These are phyloP conservation scores for Temnothorax ravouxi DNA, from an alignment of 2,888 invertebrate genomes.

Conservation along the genomic window DNA sequence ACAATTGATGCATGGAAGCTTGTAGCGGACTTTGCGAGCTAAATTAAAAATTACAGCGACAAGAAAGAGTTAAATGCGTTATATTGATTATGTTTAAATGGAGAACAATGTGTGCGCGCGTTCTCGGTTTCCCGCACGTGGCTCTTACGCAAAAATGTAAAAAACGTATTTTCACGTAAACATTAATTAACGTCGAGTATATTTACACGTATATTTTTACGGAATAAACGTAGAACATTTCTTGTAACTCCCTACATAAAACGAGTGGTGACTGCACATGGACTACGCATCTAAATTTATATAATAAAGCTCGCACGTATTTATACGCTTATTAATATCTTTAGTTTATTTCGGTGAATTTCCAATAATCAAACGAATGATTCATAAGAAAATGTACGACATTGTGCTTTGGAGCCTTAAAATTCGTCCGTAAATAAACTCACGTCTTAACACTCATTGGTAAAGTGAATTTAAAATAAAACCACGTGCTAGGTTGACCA, in stretches of 20 bases:
- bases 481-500: neutral
- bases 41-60: constrained; percentile 10
- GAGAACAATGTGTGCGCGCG: neutral
- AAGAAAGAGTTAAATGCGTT: constrained; percentile 7
- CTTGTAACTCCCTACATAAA: neutral
- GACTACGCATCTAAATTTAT: constrained; percentile 1
- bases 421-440: neutral
- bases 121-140: neutral
- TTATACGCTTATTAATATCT: neutral
- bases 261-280: neutral
- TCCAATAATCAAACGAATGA: neutral
- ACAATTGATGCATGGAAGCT: neutral
- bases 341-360: neutral
- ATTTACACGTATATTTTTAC: neutral
- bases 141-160: neutral
- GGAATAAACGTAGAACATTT: neutral
- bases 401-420: neutral
- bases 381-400: neutral
- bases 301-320: neutral
- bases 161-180: neutral
- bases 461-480: constrained; percentile 18
- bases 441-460: neutral
- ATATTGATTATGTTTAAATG: constrained; percentile 29
- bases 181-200: constrained; percentile 18
- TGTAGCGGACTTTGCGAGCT: constrained; percentile 20